These are phyloP conservation scores for Drepana arcuata DNA, from an alignment of 1,140 invertebrate genomes.

Conservation along the genomic window DNA sequence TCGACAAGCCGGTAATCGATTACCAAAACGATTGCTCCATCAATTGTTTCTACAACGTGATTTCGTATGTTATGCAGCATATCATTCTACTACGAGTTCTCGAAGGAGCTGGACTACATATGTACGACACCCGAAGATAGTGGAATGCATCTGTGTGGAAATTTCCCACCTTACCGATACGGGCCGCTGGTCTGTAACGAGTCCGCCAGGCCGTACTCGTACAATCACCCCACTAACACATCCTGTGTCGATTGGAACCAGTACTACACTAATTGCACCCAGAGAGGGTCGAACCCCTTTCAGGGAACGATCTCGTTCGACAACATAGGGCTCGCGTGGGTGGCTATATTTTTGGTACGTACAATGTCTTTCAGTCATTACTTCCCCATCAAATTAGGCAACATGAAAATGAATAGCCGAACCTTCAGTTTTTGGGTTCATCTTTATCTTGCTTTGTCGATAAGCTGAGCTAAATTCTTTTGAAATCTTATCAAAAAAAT, in stretches of 20 bases:
- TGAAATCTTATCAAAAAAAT: too few relatives aligned
- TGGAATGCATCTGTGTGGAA: constrained; percentile 93
- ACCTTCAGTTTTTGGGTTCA: background rate
- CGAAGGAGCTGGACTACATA: constrained; percentile 96
- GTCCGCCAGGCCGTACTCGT: constrained; percentile 65
- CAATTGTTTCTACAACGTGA: too few relatives aligned
- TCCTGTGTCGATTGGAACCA: constrained; percentile 99
- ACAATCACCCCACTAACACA: constrained; percentile 73
- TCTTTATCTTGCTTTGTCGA: too few relatives aligned
- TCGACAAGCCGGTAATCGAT: too few relatives aligned
- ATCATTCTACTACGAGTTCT: constrained; percentile 85
- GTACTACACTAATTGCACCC: constrained; percentile 96
- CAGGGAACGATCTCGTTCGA: constrained; percentile 99
- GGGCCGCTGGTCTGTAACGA: constrained; percentile 79
- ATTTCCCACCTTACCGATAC: constrained; percentile 87
- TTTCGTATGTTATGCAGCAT: constrained; percentile 55
- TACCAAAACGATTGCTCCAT: too few relatives aligned
- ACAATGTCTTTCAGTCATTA: background rate
- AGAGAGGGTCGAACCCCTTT: constrained; percentile 96
- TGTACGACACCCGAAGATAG: constrained; percentile 94
- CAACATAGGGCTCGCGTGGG: constrained; percentile 99
- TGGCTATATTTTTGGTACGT: constrained; percentile 98
- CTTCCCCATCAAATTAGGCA: background rate
- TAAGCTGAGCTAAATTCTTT: too few relatives aligned
- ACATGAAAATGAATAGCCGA: background rate